Evolutionary conservation across 2,113 vertebrate species (phyloP), one percentile per base, ranked within the genome.

Genomic region (Aplodontia rufa): DNA sequence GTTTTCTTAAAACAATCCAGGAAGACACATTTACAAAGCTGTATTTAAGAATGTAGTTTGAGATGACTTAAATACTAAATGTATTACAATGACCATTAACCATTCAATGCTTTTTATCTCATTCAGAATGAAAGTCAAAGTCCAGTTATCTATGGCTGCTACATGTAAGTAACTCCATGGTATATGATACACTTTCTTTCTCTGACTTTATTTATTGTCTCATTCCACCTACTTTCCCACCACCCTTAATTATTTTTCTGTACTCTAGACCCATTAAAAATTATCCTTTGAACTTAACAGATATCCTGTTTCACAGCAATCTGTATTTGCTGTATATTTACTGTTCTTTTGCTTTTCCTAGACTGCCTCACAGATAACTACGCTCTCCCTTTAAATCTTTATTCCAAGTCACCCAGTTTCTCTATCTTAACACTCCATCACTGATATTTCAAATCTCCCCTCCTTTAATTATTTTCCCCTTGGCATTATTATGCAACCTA

Each of bases 11-110:
- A 83, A 91, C 26, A 55, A 37, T 28, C 22, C 17, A 83, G 22
- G 32, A 96, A 49, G 51, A 96, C 87, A 68, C 26, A 89, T 58
- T 81, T 76, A 88, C 69, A 68, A 90, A 93, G 24, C 5, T 49
- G 37, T 66, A 58, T 88, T 72, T 42, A 51, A 81, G 8, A 81
- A 69, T 37, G 13, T 49, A 22, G 24, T 64, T 19, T 75, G 66
- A 68, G 35, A 66, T 30, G 13, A 30, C 28, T 72, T 90, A 87
- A n/a, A 69, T 78, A 83, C 32, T 87, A 72, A 58, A 80, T 74
- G 40, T 42, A 75, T 45, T 86, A 71, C 1, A 55, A 16, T 79
- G 35, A 42, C 28, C 26, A 58, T 10, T 79, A 72, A 90, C 8
- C 35, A 12, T 66, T 45, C 55, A 30, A 0, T 28, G 13, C 11